Percentiles rank a stretch among this genome's conserved stretches.
phyloP scores from a whole-genome alignment of 2,797 vertebrate species.

The Nannoperca australis region DNA sequence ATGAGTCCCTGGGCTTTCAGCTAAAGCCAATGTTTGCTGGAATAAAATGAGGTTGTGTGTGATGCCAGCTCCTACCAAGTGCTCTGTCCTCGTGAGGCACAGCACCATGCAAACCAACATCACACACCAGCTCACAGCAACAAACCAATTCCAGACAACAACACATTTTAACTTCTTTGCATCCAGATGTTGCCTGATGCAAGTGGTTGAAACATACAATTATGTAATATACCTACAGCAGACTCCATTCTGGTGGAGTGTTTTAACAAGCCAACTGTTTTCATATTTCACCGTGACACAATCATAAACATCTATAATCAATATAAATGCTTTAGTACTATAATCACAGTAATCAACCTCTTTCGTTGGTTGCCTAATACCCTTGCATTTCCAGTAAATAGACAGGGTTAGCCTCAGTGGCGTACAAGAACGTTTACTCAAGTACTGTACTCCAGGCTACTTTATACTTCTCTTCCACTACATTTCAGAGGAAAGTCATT shows the following conservation, averaged over 20 bases:
- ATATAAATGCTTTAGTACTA: constrained; percentile 35
- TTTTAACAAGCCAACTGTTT: constrained; percentile 18
- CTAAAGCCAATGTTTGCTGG: constrained; percentile 44
- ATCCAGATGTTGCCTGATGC: constrained; percentile 18
- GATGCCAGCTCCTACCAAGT: constrained; percentile 35
- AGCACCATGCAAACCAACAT: constrained; percentile 29
- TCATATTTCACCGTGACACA: constrained; percentile 21
- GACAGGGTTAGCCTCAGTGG: neutral
- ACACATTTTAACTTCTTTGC: neutral
- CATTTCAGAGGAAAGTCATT: neutral
- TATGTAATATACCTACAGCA: constrained; percentile 26
- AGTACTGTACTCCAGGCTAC: neutral
- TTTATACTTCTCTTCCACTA: neutral
- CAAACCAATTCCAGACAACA: constrained; percentile 42
- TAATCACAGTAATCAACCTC: constrained; percentile 54
- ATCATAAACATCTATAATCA: constrained; percentile 46
- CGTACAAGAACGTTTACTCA: neutral
- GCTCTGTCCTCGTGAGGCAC: constrained; percentile 14
- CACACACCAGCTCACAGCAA: constrained; percentile 30
- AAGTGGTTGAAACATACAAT: constrained; percentile 15
- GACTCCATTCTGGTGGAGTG: constrained; percentile 3
- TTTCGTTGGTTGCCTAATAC: constrained; percentile 33
- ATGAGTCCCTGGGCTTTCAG: constrained; percentile 50
- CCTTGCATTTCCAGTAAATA: constrained; percentile 36
- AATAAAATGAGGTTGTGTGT: constrained; percentile 33